Percentiles rank a stretch among this genome's conserved stretches.
Evolutionary conservation across 2,888 invertebrate species (phyloP).

Genomic region (Calameuta idolon): DNA sequence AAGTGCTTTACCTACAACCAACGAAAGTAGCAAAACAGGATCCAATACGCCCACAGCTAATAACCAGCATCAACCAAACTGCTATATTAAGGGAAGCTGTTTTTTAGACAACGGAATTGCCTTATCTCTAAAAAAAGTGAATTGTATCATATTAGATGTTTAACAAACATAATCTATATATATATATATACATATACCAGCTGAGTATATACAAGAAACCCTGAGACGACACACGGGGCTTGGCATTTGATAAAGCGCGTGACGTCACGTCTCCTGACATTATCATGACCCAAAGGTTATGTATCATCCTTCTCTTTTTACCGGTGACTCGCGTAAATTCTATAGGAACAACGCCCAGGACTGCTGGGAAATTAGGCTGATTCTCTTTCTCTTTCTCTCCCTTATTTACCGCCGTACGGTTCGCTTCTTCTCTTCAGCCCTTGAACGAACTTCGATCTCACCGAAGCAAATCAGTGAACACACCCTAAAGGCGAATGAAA

Average conservation of each 20-base stretch:
- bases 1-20: not conserved
- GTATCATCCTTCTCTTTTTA: not conserved
- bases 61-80: not conserved
- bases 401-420: not conserved
- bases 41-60: not conserved
- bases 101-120: not conserved
- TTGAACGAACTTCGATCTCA: not conserved
- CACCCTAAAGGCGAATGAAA: constrained; percentile 3
- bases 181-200: not conserved
- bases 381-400: not conserved
- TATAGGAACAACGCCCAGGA: not conserved
- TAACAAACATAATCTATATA: not conserved
- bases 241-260: constrained; percentile 39
- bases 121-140: not conserved
- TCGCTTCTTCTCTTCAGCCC: not conserved
- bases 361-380: not conserved
- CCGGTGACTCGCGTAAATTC: not conserved
- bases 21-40: not conserved
- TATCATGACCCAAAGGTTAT: constrained; percentile 21
- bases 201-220: not conserved
- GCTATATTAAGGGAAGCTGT: not conserved
- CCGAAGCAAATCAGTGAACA: not conserved
- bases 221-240: constrained; percentile 21
- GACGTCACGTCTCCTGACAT: constrained; percentile 30
- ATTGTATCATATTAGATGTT: not conserved